These are phyloP conservation scores for Sardinella longiceps DNA, from an alignment of 2,797 vertebrate species.

Conservation along the genomic window DNA sequence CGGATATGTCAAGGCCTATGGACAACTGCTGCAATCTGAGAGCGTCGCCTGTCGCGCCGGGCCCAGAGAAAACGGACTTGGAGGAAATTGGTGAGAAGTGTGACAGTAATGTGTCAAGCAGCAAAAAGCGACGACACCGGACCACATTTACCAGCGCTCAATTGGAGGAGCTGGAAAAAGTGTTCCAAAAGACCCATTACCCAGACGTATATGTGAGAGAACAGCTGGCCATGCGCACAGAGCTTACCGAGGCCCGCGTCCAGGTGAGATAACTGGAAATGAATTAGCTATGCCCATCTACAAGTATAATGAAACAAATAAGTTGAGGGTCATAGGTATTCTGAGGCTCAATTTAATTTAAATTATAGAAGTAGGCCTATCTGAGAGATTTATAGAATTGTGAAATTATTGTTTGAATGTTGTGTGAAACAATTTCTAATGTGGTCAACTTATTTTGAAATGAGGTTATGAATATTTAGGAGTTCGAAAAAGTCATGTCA, in stretches of 20 bases:
- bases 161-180: conserved; percentile 96
- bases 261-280: conserved; percentile 78
- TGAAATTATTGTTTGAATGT: background rate
- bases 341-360: background rate
- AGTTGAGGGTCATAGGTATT: background rate
- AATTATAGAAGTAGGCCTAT: background rate
- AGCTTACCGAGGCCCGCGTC: conserved; percentile 95
- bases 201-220: conserved; percentile 97
- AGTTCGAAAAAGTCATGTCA: background rate
- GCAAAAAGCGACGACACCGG: conserved; percentile 94
- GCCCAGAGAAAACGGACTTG: conserved; percentile 82
- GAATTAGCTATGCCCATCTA: background rate
- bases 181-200: conserved; percentile 99
- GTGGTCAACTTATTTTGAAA: background rate
- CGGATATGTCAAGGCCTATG: conserved; percentile 82
- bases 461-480: background rate
- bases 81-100: conserved; percentile 91
- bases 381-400: background rate
- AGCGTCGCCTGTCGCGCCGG: conserved; percentile 79
- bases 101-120: conserved; percentile 98
- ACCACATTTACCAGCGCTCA: conserved; percentile 97
- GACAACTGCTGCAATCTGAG: conserved; percentile 86
- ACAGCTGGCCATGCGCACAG: conserved; percentile 95
- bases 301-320: background rate
- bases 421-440: background rate